phyloP scores from a whole-genome alignment of 2,888 invertebrate species.

The Pemphredon lugubris region DNA sequence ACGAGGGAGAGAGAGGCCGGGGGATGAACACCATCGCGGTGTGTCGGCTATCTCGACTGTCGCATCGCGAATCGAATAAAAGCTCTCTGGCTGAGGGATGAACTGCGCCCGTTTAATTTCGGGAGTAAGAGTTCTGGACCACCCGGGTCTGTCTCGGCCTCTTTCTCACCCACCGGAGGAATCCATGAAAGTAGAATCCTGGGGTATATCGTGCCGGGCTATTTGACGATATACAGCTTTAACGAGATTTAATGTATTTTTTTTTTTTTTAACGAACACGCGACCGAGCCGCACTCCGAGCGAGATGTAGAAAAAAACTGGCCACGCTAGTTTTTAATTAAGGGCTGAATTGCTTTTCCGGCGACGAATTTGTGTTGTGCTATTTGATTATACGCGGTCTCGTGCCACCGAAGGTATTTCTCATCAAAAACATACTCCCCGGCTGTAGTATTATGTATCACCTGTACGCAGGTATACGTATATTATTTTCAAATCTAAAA shows the following conservation, averaged over 20 bases:
- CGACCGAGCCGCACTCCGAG: too few species aligned
- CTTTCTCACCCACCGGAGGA: slow-evolving; percentile 20
- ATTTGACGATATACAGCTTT: too few species aligned
- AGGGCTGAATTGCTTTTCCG: too few species aligned
- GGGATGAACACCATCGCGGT: slow-evolving; percentile 52
- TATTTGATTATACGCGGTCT: not conserved
- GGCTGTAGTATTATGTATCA: too few species aligned
- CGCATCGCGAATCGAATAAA: slow-evolving; percentile 77
- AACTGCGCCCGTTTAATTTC: slow-evolving; percentile 64
- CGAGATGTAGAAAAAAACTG: too few species aligned
- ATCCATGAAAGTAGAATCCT: slow-evolving; percentile 5
- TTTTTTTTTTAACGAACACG: too few species aligned
- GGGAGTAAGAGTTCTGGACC: slow-evolving; percentile 31
- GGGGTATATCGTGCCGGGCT: too few species aligned
- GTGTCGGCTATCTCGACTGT: slow-evolving; percentile 71
- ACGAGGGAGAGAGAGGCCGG: slow-evolving; percentile 38
- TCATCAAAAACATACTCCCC: too few species aligned
- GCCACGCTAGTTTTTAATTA: too few species aligned
- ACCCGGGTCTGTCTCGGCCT: slow-evolving; percentile 17
- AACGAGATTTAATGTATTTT: too few species aligned
- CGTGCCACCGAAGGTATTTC: not conserved
- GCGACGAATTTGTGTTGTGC: not conserved
- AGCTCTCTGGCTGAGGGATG: slow-evolving; percentile 58
- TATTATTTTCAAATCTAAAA: too few species aligned
- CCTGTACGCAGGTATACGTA: too few species aligned